Conservation (phyloP, 30 jellyfish, hydroid and myxozoan species). For the Rhopilema esculentum region DNA sequence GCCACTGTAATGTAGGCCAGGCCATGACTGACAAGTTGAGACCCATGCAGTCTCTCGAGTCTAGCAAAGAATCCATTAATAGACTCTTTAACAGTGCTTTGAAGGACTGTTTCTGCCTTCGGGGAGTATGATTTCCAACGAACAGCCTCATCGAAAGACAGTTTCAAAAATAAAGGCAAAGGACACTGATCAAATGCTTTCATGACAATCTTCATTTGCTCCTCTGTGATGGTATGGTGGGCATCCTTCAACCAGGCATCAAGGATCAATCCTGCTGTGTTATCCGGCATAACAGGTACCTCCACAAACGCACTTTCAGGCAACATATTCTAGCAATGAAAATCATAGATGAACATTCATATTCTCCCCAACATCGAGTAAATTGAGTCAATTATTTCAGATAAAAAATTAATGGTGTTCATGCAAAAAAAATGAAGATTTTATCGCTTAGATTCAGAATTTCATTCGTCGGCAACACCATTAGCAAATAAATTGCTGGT, state of each 20-base stretch:
- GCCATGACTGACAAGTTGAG: conserved; percentile 75
- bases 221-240: conserved; percentile 43
- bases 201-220: conserved; percentile 64
- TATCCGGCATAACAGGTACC: conserved; percentile 83
- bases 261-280: conserved; percentile 69
- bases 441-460: too few relatives aligned
- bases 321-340: conserved; percentile 33
- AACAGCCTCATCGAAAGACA: conserved; percentile 83
- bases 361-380: background rate
- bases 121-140: conserved; percentile 83
- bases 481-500: too few relatives aligned
- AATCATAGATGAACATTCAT: background rate
- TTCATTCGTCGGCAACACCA: too few relatives aligned
- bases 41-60: conserved; percentile 85
- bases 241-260: conserved; percentile 86
- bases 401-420: too few relatives aligned
- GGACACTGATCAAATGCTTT: conserved; percentile 70
- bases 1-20: conserved; percentile 87
- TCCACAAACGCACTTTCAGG: conserved; percentile 66
- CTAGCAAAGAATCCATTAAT: conserved; percentile 76
- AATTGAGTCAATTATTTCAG: background rate
- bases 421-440: too few relatives aligned
- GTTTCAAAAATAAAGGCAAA: conserved; percentile 79
- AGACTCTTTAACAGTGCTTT: conserved; percentile 68
- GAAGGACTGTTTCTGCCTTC: conserved; percentile 46